Base-by-base conservation (phyloP, 2,888 invertebrate species). In the Caenorhabditis wallacei region DNA sequence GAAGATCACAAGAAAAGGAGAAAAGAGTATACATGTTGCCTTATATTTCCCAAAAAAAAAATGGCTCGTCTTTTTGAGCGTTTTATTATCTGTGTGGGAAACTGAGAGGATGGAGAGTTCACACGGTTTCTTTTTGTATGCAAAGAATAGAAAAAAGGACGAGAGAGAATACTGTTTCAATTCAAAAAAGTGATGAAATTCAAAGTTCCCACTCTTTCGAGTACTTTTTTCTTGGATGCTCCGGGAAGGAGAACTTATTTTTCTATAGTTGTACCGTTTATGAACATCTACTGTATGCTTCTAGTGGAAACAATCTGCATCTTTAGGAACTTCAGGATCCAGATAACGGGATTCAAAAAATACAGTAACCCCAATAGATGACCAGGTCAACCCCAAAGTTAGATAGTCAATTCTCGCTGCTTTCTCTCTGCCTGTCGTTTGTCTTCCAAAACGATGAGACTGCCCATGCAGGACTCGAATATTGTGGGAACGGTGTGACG, bases 401-500 rank as follows among this genome's bases (percentile, higher is more conserved):
- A n/a, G n/a, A n/a, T n/a, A n/a, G n/a, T n/a, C n/a, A n/a, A n/a
- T n/a, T n/a, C n/a, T n/a, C n/a, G n/a, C n/a, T n/a, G n/a, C n/a
- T n/a, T n/a, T n/a, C 18, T 18, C 24, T 30, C 4, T 61, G 30
- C 37, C 61, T 61, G 24, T 54, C 53, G 53, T 54, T 24, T 54
- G 13, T 64, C 40, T 51, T 64, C 40, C 53, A 66, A 66, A 54
- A 78, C 78, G 78, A 69, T 78, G 78, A 78, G 78, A 78, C 78
- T 63, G 78, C 61, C 63, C 54, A 69, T 63, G 53, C 56, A 71
- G 54, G 71, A 71, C 79, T 79, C 71, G 66, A 80, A 80, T 80
- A 80, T 80, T 80, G 80, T 80, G 80, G 80, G 80, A 80, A 80
- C 72, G 72, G 71, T 80, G 78, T 10, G 54, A 16, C 18, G 16